Evolutionary conservation across 53 echinoderm and acorn worm genomes (phyloP).

Genomic region (Arbacia lixula): DNA sequence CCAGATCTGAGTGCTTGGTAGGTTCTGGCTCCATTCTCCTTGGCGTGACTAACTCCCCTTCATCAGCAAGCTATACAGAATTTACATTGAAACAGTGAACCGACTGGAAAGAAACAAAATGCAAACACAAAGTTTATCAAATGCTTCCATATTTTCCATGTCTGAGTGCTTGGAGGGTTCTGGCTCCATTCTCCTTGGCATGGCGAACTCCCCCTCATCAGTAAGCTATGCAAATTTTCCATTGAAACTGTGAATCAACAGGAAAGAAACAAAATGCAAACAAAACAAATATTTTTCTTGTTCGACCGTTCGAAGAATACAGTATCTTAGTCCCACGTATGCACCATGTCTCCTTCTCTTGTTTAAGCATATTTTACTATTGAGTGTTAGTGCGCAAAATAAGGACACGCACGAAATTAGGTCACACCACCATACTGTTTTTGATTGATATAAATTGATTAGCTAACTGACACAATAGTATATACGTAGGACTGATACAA

Average conservation of each 20-base stretch:
- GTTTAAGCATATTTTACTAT: too few relatives aligned
- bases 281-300: background rate
- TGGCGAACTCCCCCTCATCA: background rate
- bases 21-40: conserved; percentile 22
- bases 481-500: too few relatives aligned
- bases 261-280: background rate
- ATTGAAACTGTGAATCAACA: background rate
- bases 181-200: background rate
- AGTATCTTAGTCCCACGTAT: too few relatives aligned
- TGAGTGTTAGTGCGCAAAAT: too few relatives aligned
- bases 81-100: background rate
- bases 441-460: too few relatives aligned
- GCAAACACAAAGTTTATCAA: background rate
- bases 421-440: too few relatives aligned
- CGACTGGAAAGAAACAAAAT: background rate
- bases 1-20: conserved; percentile 31
- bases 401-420: too few relatives aligned
- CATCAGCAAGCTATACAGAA: conserved; percentile 10
- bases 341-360: too few relatives aligned
- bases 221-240: background rate
- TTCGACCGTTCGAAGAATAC: conserved; percentile 18
- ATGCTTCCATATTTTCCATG: too few relatives aligned
- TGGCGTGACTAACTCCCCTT: conserved; percentile 26
- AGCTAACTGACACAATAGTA: too few relatives aligned
- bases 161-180: conserved; percentile 37